Evolutionary conservation across 2,797 vertebrate genomes (phyloP).

Genomic region (Stomatorhinus walkeri): DNA sequence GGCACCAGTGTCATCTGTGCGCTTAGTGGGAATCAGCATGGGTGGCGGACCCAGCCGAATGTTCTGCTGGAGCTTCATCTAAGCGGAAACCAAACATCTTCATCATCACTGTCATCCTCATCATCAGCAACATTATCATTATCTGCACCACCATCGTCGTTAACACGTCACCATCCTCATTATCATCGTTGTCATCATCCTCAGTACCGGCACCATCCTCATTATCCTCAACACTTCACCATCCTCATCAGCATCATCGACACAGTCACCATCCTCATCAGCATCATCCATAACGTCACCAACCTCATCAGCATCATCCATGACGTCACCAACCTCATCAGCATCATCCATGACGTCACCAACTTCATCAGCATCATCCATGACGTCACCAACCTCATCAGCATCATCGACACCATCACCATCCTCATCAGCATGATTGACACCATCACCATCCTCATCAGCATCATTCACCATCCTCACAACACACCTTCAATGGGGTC

Average conservation of each 20-base stretch:
- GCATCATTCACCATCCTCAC: not conserved
- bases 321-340: not conserved
- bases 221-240: not conserved
- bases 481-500: too few relatives aligned
- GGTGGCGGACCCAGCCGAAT: constrained; percentile 64
- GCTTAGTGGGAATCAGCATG: constrained; percentile 52
- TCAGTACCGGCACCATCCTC: not conserved
- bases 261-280: not conserved
- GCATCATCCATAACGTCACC: too few relatives aligned
- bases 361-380: too few relatives aligned
- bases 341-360: not conserved
- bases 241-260: not conserved
- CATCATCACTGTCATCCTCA: not conserved
- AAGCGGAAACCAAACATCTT: not conserved
- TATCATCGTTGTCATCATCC: not conserved
- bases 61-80: constrained; percentile 70
- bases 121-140: not conserved
- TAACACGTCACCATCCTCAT: not conserved
- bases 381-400: too few relatives aligned
- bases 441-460: not conserved
- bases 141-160: not conserved
- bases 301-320: not conserved
- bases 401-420: too few relatives aligned
- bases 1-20: constrained; percentile 66
- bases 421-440: not conserved